These are phyloP conservation scores for Gisinianus flammeolus DNA, from an alignment of 2,888 invertebrate species.

Conservation along the genomic window DNA sequence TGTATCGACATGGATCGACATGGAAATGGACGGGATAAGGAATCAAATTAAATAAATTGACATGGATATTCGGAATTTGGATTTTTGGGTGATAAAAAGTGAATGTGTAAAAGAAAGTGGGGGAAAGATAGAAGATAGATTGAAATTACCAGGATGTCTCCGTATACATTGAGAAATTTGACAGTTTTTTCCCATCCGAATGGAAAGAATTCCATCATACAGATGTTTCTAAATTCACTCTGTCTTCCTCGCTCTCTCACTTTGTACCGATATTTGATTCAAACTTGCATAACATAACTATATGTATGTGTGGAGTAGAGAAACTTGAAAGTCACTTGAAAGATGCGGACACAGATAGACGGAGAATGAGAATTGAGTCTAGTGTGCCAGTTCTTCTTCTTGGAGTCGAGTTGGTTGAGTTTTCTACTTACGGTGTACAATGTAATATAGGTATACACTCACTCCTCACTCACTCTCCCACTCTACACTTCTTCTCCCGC, in stretches of 20 bases:
- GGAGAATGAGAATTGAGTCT: background rate
- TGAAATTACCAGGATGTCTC: background rate
- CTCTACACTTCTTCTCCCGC: background rate
- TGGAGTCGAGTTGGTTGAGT: too few species aligned
- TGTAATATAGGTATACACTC: too few species aligned
- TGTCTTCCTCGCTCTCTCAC: background rate
- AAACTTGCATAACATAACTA: background rate
- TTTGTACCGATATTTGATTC: background rate
- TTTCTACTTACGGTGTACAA: too few species aligned
- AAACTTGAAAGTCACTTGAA: background rate
- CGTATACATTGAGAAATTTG: background rate
- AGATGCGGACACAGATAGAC: background rate
- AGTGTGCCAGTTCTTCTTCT: too few species aligned
- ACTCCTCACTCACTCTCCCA: background rate
- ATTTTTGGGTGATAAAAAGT: too few species aligned
- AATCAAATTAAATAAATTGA: too few species aligned
- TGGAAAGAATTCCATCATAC: background rate
- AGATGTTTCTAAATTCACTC: constrained; percentile 5
- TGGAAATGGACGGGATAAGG: too few species aligned
- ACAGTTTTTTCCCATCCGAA: background rate
- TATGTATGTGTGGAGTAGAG: too few species aligned
- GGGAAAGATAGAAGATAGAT: too few species aligned
- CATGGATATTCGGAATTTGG: too few species aligned
- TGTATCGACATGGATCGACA: too few species aligned
- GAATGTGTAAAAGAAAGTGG: too few species aligned